Conservation (phyloP, 1,140 invertebrate genomes). For the Scaptomyza graminum region DNA sequence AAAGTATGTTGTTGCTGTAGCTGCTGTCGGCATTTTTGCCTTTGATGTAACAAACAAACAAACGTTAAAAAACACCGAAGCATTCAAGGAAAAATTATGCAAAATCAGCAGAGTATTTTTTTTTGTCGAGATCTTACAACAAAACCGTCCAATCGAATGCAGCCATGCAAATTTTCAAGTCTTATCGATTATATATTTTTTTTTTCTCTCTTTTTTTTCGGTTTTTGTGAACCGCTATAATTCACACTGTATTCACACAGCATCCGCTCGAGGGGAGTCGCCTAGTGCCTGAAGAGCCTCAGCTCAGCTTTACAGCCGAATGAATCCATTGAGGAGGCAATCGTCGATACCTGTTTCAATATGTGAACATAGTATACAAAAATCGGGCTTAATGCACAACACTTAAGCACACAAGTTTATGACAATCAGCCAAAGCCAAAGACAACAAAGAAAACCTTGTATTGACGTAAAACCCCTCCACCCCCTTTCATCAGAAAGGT, state of each 20-base stretch:
- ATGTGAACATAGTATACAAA: conserved; percentile 19
- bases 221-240: conserved; percentile 27
- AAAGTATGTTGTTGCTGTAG: conserved; percentile 9
- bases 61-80: too few species aligned
- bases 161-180: conserved; percentile 21
- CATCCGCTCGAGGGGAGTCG: neutral
- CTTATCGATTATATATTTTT: conserved; percentile 5
- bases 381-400: conserved; percentile 38
- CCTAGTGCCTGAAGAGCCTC: neutral
- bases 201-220: neutral
- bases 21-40: conserved; percentile 12
- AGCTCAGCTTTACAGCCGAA: conserved; percentile 5
- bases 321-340: conserved; percentile 14
- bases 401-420: conserved; percentile 50
- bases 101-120: conserved; percentile 31
- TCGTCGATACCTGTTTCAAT: conserved; percentile 38
- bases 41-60: conserved; percentile 14
- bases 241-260: conserved; percentile 21
- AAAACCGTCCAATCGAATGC: conserved; percentile 17
- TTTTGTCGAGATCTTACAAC: conserved; percentile 18
- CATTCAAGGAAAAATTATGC: conserved; percentile 7
- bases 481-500: conserved; percentile 12
- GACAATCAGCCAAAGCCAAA: conserved; percentile 31
- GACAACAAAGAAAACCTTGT: conserved; percentile 37
- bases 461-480: neutral